Percentiles rank a stretch among this genome's conserved stretches.
Conservation (phyloP, 2,797 vertebrate genomes). For the Myotis findleyi region DNA sequence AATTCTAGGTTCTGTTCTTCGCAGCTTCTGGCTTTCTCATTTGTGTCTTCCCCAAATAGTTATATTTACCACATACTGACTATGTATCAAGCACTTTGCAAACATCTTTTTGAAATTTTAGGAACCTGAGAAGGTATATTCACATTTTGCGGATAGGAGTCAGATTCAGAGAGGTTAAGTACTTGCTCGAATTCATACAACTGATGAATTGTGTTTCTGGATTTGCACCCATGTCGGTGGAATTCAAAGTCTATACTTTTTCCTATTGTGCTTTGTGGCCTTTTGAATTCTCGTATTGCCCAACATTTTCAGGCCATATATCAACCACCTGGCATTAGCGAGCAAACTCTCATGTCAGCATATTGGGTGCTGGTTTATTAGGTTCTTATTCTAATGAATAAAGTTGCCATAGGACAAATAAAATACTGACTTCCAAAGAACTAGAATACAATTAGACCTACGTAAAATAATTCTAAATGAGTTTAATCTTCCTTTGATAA, state of each 20-base stretch:
- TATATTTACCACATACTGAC: background rate
- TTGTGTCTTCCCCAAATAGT: background rate
- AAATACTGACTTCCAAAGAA: background rate
- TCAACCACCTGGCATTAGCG: background rate
- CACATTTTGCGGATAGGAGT: background rate
- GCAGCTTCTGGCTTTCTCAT: background rate
- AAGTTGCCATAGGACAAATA: background rate
- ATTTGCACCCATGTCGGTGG: background rate
- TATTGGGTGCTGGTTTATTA: background rate
- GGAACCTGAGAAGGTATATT: background rate
- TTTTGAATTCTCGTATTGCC: background rate
- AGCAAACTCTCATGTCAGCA: background rate
- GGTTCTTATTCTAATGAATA: background rate
- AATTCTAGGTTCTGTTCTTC: background rate
- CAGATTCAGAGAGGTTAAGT: background rate
- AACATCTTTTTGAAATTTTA: background rate
- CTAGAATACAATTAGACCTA: background rate
- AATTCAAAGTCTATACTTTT: background rate
- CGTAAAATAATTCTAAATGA: background rate
- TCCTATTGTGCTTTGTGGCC: background rate
- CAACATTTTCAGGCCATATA: background rate
- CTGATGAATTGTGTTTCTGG: background rate
- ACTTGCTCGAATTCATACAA: background rate
- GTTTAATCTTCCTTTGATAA: constrained; percentile 34
- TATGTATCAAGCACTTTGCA: background rate